Percentiles rank a stretch among this genome's conserved stretches.
These are phyloP conservation scores for Oxygymnocypris stewartii DNA, from an alignment of 2,113 vertebrate genomes.

Conservation along the genomic window DNA sequence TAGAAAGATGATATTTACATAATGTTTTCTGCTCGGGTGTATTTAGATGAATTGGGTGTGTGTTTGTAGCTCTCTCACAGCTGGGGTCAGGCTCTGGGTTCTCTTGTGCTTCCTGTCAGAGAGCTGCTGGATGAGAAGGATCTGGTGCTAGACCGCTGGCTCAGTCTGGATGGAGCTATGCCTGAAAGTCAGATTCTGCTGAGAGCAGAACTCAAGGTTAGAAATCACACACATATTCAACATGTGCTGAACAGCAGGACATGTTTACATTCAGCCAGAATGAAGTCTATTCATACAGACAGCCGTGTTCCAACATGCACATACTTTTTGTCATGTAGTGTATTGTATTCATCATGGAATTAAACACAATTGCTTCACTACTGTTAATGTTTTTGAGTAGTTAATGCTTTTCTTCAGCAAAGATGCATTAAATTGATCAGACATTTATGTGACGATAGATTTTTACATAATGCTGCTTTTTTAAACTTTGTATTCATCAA, in stretches of 20 bases:
- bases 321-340: neutral
- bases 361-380: neutral
- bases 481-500: no score
- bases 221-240: neutral
- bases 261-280: neutral
- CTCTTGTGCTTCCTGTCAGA: conserved; percentile 76
- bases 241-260: conserved; percentile 3
- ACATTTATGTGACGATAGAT: no score
- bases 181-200: conserved; percentile 82
- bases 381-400: no score
- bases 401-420: no score
- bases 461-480: no score
- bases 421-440: no score
- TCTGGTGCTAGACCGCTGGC: conserved; percentile 83
- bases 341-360: neutral
- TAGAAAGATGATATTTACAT: no score
- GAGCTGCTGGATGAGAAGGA: conserved; percentile 76
- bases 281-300: neutral
- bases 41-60: conserved; percentile 16
- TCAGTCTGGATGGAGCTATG: conserved; percentile 74
- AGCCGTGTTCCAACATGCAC: neutral
- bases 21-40: neutral
- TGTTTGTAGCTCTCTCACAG: conserved; percentile 72
- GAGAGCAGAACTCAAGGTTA: conserved; percentile 78
- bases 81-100: conserved; percentile 78